Conservation (phyloP, 2,113 vertebrate genomes). For the Amphiprion percula region DNA sequence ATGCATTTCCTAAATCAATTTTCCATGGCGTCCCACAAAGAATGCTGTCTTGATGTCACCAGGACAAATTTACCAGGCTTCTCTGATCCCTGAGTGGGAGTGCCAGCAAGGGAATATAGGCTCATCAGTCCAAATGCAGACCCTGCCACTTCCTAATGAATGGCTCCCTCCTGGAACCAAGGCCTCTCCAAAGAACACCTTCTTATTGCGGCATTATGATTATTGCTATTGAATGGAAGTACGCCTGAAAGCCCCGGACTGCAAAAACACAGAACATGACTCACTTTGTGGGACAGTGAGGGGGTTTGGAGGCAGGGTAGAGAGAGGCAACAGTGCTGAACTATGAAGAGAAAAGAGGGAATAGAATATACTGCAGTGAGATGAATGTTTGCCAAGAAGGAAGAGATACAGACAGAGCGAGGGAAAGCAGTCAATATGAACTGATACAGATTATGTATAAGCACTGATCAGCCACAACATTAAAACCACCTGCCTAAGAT, state of each 20-base stretch:
- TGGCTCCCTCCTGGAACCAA: constrained; percentile 3
- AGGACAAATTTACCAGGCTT: constrained; percentile 40
- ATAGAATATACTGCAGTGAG: constrained; percentile 30
- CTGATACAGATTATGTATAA: too few species aligned
- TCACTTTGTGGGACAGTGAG: constrained; percentile 16
- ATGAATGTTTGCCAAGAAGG: constrained; percentile 53
- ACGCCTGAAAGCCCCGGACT: not conserved
- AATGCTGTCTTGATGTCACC: constrained; percentile 55
- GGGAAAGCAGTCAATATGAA: constrained; percentile 54
- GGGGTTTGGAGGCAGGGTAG: not conserved
- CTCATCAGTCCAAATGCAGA: constrained; percentile 44
- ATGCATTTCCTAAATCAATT: constrained; percentile 47
- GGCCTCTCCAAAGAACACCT: constrained; percentile 14
- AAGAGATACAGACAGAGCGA: constrained; percentile 60
- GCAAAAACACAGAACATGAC: constrained; percentile 17
- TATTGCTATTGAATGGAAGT: constrained; percentile 37
- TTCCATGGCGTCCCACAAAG: constrained; percentile 37
- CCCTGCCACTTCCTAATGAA: constrained; percentile 26
- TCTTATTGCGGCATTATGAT: constrained; percentile 31
- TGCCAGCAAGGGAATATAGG: constrained; percentile 6
- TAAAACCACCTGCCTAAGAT: too few species aligned
- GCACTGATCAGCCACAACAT: too few species aligned
- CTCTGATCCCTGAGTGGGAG: constrained; percentile 40
- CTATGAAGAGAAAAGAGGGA: constrained; percentile 13
- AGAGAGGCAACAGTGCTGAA: not conserved